These are phyloP conservation scores for Diorhabda elongata DNA, from an alignment of 1,140 invertebrate species.

Conservation along the genomic window DNA sequence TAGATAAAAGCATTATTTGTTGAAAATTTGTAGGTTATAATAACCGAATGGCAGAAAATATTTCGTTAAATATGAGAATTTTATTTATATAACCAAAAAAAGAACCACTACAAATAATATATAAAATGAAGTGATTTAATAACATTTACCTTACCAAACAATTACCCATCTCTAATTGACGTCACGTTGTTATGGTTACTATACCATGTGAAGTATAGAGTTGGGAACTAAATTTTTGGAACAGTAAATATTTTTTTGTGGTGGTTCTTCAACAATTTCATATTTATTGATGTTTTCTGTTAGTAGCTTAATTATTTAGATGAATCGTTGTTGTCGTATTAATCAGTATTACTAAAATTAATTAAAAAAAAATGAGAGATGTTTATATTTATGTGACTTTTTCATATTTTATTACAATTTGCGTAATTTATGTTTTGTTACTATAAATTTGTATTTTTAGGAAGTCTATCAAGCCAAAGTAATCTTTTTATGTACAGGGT, in stretches of 20 bases:
- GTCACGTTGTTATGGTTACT: too few relatives aligned
- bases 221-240: too few relatives aligned
- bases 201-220: too few relatives aligned
- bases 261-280: constrained; percentile 8
- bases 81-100: too few relatives aligned
- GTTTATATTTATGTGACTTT: constrained; percentile 13
- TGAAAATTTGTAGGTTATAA: constrained; percentile 38
- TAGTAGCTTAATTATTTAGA: background rate
- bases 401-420: constrained; percentile 13
- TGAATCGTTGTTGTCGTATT: background rate
- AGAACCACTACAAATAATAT: too few relatives aligned
- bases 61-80: constrained; percentile 16
- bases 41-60: constrained; percentile 34
- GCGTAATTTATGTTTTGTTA: background rate
- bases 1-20: constrained; percentile 24
- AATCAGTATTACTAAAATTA: constrained; percentile 4
- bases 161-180: too few relatives aligned
- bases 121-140: too few relatives aligned
- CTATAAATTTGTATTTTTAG: background rate
- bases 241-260: background rate
- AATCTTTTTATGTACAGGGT: background rate
- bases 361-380: background rate
- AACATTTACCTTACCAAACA: too few relatives aligned
- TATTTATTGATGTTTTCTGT: background rate
- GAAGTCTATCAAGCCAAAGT: background rate